Base-by-base conservation (phyloP, 2,797 vertebrate species). In the Amblyraja radiata region DNA sequence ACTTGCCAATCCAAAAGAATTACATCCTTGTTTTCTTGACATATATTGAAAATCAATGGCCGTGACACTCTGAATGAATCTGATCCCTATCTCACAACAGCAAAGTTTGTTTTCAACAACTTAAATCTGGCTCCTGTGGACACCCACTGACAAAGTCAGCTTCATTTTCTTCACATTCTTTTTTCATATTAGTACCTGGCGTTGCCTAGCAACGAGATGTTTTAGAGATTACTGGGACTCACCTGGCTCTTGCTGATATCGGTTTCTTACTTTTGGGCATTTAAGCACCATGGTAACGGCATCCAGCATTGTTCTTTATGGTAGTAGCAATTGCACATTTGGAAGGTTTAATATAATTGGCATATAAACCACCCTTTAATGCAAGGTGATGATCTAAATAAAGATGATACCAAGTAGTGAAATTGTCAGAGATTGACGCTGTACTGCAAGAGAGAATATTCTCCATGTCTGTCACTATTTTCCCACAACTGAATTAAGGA, bases 1-100 rank as follows among this genome's bases (percentile, higher is more conserved):
- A 76, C 90, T 54, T 92, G 86, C 90, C 90, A 92, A 92, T 92
- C 90, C 14, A n/a, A 76, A 91, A 76, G 36, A 92, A 76, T 92
- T 74, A 74, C 90, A 76, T 58, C 39, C 39, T 28, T 92, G 11
- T 25, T 92, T 92, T 88, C 46, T n/a, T 74, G 39, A 39, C 71
- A 58, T 23, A 25, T 76, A 92, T 92, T 92, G 90, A 76, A 92
- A 74, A 92, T 92, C 90, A 76, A 92, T 76, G 36, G 21, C 14
- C 10, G 39, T 92, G 90, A 74, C 71, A 92, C 68, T 46, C 68
- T 74, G 39, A 76, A 92, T 76, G 90, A 92, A 92, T 92, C 90
- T 76, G 36, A 74, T 92, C 73, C 23, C 18, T 76, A 76, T 74
- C 65, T 58, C 90, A 76, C 36, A 92, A 28, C 13, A 92, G 81